Conservation (phyloP, 23 tunicate genomes). For the Trididemnum nubilum region DNA sequence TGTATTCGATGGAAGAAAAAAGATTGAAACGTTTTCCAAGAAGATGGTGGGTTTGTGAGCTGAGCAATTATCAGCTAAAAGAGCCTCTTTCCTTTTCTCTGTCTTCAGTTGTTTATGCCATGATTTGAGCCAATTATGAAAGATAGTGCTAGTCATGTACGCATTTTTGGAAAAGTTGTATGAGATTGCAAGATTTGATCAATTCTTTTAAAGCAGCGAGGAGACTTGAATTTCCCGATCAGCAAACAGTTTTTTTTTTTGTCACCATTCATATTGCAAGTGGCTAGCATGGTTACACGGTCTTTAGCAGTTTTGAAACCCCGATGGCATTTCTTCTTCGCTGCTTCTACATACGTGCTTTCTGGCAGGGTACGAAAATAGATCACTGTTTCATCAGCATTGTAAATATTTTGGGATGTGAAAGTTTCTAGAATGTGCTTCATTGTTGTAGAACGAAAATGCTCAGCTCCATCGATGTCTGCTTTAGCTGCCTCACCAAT, state of each 20-base stretch:
- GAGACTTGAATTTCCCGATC: slow-evolving; percentile 27
- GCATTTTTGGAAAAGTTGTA: slow-evolving; percentile 34
- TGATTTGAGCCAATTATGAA: slow-evolving; percentile 10
- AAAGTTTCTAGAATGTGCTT: slow-evolving; percentile 27
- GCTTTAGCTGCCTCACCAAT: slow-evolving; percentile 38
- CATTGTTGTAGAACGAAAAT: slow-evolving; percentile 32
- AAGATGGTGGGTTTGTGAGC: slow-evolving; percentile 25
- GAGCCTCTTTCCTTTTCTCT: slow-evolving; percentile 28
- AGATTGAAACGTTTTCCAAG: slow-evolving; percentile 23
- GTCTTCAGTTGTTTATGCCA: slow-evolving; percentile 13
- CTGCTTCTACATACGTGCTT: slow-evolving; percentile 22
- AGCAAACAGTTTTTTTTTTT: slow-evolving; percentile 23
- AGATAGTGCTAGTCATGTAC: slow-evolving; percentile 13
- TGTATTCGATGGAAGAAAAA: slow-evolving; percentile 34
- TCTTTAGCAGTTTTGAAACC: slow-evolving; percentile 41
- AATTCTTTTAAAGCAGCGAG: slow-evolving; percentile 37
- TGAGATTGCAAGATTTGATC: slow-evolving; percentile 35
- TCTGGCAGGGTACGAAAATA: slow-evolving; percentile 36
- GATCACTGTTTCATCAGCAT: slow-evolving; percentile 31
- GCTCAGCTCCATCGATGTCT: slow-evolving; percentile 26
- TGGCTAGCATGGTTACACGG: slow-evolving; percentile 34
- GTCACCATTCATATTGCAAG: slow-evolving; percentile 50
- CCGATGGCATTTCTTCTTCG: slow-evolving; percentile 31
- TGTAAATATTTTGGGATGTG: slow-evolving; percentile 33
- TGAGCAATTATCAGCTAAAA: slow-evolving; percentile 22